These are phyloP conservation scores for Zootoca vivipara DNA, from an alignment of 2,113 vertebrate genomes.

Conservation along the genomic window DNA sequence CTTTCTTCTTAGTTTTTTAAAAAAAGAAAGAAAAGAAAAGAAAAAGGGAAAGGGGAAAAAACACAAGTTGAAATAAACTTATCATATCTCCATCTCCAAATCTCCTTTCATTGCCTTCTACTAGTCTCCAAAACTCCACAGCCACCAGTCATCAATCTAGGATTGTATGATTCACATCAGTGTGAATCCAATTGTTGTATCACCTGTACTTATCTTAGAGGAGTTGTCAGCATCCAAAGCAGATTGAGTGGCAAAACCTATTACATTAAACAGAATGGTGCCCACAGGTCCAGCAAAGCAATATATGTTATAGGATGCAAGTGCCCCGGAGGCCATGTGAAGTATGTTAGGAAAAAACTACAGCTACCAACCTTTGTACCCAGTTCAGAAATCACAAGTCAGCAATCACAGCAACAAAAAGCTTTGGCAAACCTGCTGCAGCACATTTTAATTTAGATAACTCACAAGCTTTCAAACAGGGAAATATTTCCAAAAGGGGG, in stretches of 20 bases:
- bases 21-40: too few relatives aligned
- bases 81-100: background rate
- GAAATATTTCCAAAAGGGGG: background rate
- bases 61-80: background rate
- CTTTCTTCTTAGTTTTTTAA: background rate
- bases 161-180: background rate
- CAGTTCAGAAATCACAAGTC: background rate
- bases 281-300: background rate
- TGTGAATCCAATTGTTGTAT: background rate
- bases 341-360: too few relatives aligned
- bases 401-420: background rate
- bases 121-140: background rate
- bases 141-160: background rate
- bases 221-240: background rate
- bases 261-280: background rate
- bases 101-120: background rate
- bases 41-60: too few relatives aligned
- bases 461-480: background rate
- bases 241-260: background rate
- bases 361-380: background rate
- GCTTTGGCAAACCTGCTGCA: background rate
- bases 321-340: background rate
- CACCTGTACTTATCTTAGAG: background rate
- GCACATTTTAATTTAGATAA: background rate
- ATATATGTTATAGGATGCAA: background rate